phyloP scores from a whole-genome alignment of 2,113 vertebrate genomes.

The Aix galericulata region DNA sequence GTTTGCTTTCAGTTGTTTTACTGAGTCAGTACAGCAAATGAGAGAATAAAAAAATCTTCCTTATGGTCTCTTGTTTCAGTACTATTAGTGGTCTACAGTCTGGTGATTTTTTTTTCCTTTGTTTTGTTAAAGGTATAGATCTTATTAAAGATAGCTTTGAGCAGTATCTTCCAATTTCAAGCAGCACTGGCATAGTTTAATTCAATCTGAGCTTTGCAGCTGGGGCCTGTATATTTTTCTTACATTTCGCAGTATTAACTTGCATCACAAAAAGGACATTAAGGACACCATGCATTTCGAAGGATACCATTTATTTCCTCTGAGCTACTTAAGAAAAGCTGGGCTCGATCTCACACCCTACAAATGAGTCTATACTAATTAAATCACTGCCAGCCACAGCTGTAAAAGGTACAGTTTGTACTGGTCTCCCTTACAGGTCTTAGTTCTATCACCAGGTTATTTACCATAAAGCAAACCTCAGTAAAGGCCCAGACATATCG shows the following conservation, averaged over 20 bases:
- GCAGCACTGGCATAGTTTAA: neutral
- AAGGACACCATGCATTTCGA: neutral
- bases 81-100: neutral
- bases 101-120: neutral
- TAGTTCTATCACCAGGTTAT: neutral
- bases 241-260: neutral
- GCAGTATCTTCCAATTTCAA: neutral
- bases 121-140: neutral
- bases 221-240: neutral
- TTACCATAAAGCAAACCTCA: neutral
- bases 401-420: neutral
- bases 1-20: neutral
- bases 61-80: neutral
- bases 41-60: neutral
- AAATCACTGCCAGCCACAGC: neutral
- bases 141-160: slow-evolving; percentile 11
- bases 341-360: neutral
- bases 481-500: neutral
- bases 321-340: slow-evolving; percentile 10
- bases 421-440: neutral
- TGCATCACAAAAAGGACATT: neutral
- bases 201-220: slow-evolving; percentile 37
- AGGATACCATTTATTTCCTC: neutral
- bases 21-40: slow-evolving; percentile 6
- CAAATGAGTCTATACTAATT: neutral